Percentiles rank a stretch among this genome's conserved stretches.
Conservation (phyloP, 2,113 vertebrate species). For the Ptilonorhynchus violaceus region DNA sequence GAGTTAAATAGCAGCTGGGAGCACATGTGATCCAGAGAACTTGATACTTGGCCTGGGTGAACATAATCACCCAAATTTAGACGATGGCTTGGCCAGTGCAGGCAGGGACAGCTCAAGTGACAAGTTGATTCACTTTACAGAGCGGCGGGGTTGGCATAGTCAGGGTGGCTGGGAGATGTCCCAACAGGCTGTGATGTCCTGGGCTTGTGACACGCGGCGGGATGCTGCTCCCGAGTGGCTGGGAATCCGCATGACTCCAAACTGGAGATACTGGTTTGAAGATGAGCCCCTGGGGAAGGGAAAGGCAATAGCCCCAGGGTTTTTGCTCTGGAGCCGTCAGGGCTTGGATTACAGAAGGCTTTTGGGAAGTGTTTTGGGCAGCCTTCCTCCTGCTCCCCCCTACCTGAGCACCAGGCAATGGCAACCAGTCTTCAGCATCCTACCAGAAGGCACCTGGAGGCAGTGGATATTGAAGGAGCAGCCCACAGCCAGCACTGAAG, state of each 20-base stretch:
- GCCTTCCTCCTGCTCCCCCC: background rate
- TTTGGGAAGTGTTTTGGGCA: background rate
- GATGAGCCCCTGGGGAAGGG: background rate
- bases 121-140: constrained; percentile 23
- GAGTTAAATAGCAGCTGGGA: constrained; percentile 68
- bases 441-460: background rate
- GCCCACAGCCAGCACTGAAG: background rate
- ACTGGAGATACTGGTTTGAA: background rate
- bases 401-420: background rate
- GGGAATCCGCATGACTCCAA: background rate
- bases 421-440: background rate
- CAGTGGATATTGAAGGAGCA: background rate
- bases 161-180: background rate
- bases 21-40: constrained; percentile 84
- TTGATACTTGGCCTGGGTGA: constrained; percentile 74
- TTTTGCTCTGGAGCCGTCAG: background rate
- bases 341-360: background rate
- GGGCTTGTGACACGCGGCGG: rapidly evolving
- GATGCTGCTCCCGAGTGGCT: background rate
- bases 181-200: background rate
- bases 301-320: background rate
- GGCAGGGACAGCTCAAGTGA: constrained; percentile 67
- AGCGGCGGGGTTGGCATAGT: background rate
- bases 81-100: constrained; percentile 60
- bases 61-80: constrained; percentile 86